These are phyloP conservation scores for Priapulus caudatus DNA, from an alignment of 2,888 invertebrate genomes.

Conservation along the genomic window DNA sequence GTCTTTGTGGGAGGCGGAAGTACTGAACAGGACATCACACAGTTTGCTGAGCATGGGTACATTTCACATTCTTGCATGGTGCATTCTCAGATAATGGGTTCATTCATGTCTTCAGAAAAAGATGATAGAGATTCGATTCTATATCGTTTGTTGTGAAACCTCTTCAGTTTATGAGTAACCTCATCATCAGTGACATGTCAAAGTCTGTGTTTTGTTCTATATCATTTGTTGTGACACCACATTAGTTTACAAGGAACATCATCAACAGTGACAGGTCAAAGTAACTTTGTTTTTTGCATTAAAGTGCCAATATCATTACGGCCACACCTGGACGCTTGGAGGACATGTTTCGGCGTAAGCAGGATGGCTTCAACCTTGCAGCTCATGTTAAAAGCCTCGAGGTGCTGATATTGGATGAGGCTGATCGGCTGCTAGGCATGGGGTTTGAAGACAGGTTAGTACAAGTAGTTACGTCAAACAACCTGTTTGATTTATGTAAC, in stretches of 20 bases:
- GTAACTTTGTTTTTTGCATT: slow-evolving; percentile 5
- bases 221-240: no score
- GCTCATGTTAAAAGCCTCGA: slow-evolving; percentile 46
- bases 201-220: no score
- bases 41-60: no score
- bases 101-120: no score
- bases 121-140: no score
- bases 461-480: slow-evolving; percentile 24
- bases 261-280: no score
- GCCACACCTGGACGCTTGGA: slow-evolving; percentile 89
- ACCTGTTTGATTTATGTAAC: slow-evolving; percentile 5
- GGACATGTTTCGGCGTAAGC: slow-evolving; percentile 49
- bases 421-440: slow-evolving; percentile 80
- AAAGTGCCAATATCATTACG: slow-evolving; percentile 63
- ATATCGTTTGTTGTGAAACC: no score
- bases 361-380: slow-evolving; percentile 20
- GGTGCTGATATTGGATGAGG: slow-evolving; percentile 86
- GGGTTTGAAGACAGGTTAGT: slow-evolving; percentile 69
- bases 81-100: no score
- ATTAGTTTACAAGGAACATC: no score
- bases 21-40: background rate
- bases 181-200: no score
- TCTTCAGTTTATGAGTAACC: no score
- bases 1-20: background rate
- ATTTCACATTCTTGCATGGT: no score